Evolutionary conservation across 2,113 vertebrate species (phyloP), one percentile per base, ranked within the genome.

Genomic region (Kryptolebias marmoratus): DNA sequence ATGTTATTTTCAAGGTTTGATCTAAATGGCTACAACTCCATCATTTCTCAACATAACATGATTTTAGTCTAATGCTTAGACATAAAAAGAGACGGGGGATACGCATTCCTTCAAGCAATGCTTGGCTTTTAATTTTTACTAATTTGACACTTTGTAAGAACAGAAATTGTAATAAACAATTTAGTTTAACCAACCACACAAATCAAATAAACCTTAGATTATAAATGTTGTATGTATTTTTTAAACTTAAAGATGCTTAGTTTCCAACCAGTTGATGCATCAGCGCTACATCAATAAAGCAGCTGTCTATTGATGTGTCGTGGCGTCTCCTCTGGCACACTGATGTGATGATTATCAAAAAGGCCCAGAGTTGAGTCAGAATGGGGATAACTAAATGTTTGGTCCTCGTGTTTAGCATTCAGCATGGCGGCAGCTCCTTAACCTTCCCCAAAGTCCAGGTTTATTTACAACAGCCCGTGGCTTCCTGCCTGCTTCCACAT

Each of bases 401-500:
- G 71, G 49, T 86, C 72, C 71, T 85, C 64, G 65, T 64, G 45
- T 61, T 90, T 80, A 72, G 69, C 75, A 90, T 88, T 90, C 87
- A 75, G 66, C 49, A 48, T 64, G 50, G n/a, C 28, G 62, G 83
- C 77, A 64, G 68, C 67, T 83, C 83, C 77, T 84, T 78, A 87
- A 83, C 68, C 65, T 73, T 84, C 67, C 80, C 69, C 77, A 65
- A 76, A 88, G 73, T 73, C 63, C 60, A 68, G 68, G 70, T 84
- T 86, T 90, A 89, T 90, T 90, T 88, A 88, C 87, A 89, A 55
- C 75, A 82, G 80, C 80, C 78, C 44, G 18, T 82, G 64, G 74
- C 72, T 88, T 82, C 73, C 80, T 73, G 55, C 68, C 74, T 64
- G 56, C 68, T 81, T 59, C 73, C 69, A 70, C 73, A 58, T 79